Evolutionary conservation across 92 coral and sea anemone species (phyloP), one percentile per base, ranked within the genome.

Genomic region (Porites rus): DNA sequence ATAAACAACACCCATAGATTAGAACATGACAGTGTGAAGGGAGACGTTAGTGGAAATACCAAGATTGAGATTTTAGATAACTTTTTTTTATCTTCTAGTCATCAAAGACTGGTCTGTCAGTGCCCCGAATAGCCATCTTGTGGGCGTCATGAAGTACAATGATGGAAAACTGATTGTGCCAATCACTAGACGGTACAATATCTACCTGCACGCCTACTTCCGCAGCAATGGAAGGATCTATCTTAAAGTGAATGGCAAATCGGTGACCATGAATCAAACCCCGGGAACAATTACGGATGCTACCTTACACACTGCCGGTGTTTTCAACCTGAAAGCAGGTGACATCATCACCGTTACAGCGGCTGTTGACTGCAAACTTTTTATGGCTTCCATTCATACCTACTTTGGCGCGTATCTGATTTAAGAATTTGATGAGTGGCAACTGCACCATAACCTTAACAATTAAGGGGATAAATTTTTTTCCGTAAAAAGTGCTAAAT

Each of bases 111-210:
- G 72, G 72, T 19, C 22, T 67, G 14, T 25, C 28, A 18, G 1
- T 10, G 72, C 72, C 72, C 72, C 72, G 12, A 17, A 67, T 31
- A 67, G 72, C 16, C 72, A 67, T 67, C 6, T 67, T 21, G 72
- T 11, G 10, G 72, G 72, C 12, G 72, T 50, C 28, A 67, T 67
- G 72, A 12, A 2, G 28, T 67, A 16, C 72, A 0, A 67, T 13
- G 9, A 67, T 13, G 50, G 72, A 67, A 10, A 18, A 10, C 72
- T 67, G 31, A 19, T 4, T 67, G 72, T 67, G 18, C 72, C 72
- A 17, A 10, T 19, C 31, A 6, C 8, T 18, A 50, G 72, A 67
- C 72, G 46, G 25, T 67, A 67, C 25, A 20, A 67, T 38, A 67
- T 67, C 72, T 67, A 67, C 28, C 11, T 38, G 13, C 72, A 67